Evolutionary conservation across 2,797 vertebrate genomes (phyloP), one percentile per base, ranked within the genome.

Genomic region (Enteromius thamalakanensis): DNA sequence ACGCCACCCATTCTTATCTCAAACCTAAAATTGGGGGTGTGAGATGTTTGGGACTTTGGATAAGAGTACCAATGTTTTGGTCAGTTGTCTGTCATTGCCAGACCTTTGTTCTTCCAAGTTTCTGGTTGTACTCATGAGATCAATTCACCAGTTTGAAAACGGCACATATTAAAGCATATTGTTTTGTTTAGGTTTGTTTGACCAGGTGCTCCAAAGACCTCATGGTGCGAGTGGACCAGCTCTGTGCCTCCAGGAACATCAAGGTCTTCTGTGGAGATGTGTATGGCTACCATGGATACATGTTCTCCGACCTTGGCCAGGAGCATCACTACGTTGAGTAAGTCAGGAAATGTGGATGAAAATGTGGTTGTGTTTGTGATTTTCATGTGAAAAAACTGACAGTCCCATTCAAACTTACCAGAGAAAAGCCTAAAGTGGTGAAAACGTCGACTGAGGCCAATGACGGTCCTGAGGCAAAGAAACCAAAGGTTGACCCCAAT

Each of bases 181-280:
- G 81, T 86, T 67, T 83, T 67, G 6, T 78, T 80, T 49, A 98
- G 98, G 95, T 98, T 37, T 98, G 97, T 89, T 92, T 99, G 85
- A 98, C 96, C 0, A 94, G 96, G 87, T 98, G 97, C 86, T 93
- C 96, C 86, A 92, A 93, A 78, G 97, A 98, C 15, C 88, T 96
- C 85, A 95, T 97, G 92, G 86, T 98, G 69, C 95, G 93, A 1
- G 89, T 98, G 0, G 93, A 99, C 90, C 96, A 96, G 78, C 93
- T 98, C 81, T 99, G 97, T 82, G 93, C 95, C 77, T 90, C 95
- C 47, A 92, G 89, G 53, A 93, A 92, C 80, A 86, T 97, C 89
- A 98, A 98, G 82, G 96, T 99, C 84, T 99, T 99, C 87, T 94
- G 95, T 0, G 97, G 97, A 0, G 96, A 98, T 3, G 95, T 98